Base-by-base conservation (phyloP, 2,888 invertebrate species). In the Cataglyphis cursor region DNA sequence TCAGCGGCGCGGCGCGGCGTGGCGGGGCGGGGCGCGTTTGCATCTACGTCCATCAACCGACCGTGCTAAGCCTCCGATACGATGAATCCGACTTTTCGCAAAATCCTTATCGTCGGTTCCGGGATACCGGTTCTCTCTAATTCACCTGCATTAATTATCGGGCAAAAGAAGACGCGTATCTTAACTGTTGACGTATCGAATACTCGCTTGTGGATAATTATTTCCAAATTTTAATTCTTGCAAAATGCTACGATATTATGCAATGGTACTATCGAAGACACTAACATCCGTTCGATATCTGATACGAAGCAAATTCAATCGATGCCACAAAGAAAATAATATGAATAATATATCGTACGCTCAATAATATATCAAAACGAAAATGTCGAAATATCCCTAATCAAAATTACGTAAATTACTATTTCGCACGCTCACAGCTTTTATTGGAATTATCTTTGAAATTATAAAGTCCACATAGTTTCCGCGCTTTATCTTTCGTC, bases 11-110 rank as follows among this genome's bases (percentile, higher is more conserved):
- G 62, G 62, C 9, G 38, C 3, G 44, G 62, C 35, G 74, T 15
- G 75, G 51, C 48, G 12, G 24, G 68, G 64, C 31, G 54, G 21
- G 59, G 31, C 44, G 75, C 41, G 76, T 66, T 66, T 41, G 76
- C 35, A 57, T 66, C 41, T 44, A 35, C 41, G 31, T 21, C 24
- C 5, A 28, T 66, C 5, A 3, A 0, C 41, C 57, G n/a, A 10
- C n/a, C 38, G 28, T 28, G 21, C 41, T 48, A 31, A 61, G 18
- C 31, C 15, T 44, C 78, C 70, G 24, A 31, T 18, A 35, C 44
- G 59, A 61, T 31, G 41, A 76, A 38, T 70, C 44, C 1, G 59
- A 48, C 44, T 59, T 70, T 78, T 70, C 70, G 44, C 44, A 31
- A 78, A 51, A 78, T 78, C 35, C 28, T 18, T 3, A n/a, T 38